These are phyloP conservation scores for Luffia ferchaultella DNA, from an alignment of 2,888 invertebrate species.

Conservation along the genomic window DNA sequence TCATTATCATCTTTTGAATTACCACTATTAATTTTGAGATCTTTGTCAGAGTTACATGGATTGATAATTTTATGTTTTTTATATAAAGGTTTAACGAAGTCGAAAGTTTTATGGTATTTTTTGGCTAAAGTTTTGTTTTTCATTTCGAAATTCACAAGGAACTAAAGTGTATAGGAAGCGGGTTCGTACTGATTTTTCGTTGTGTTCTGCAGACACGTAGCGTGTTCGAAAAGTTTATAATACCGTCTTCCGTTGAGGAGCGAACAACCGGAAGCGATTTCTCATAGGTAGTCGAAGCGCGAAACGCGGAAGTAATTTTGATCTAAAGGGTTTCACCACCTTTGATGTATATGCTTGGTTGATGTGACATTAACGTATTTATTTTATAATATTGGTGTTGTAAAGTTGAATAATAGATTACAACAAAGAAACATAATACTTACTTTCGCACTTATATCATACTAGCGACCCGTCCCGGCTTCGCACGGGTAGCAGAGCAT, in stretches of 20 bases:
- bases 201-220: conserved; percentile 20
- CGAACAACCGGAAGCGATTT: conserved; percentile 26
- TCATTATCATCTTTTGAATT: too few relatives aligned
- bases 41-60: too few relatives aligned
- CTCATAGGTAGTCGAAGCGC: conserved; percentile 24
- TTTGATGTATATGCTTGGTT: too few relatives aligned
- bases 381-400: too few relatives aligned
- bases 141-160: conserved; percentile 20
- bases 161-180: conserved; percentile 19
- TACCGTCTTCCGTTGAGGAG: conserved; percentile 24
- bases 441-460: too few relatives aligned
- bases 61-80: too few relatives aligned
- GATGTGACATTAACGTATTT: too few relatives aligned
- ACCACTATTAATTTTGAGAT: too few relatives aligned
- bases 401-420: too few relatives aligned
- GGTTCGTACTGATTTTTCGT: conserved; percentile 22
- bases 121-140: conserved; percentile 22
- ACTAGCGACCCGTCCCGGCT: too few relatives aligned
- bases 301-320: conserved; percentile 4
- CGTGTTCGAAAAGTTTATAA: conserved; percentile 28
- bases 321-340: neutral
- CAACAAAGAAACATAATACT: too few relatives aligned
- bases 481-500: too few relatives aligned
- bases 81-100: conserved; percentile 46
- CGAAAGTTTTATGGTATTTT: conserved; percentile 34